Evolutionary conservation across 92 coral and sea anemone species (phyloP).

Genomic region (Zoanthus solanderi): DNA sequence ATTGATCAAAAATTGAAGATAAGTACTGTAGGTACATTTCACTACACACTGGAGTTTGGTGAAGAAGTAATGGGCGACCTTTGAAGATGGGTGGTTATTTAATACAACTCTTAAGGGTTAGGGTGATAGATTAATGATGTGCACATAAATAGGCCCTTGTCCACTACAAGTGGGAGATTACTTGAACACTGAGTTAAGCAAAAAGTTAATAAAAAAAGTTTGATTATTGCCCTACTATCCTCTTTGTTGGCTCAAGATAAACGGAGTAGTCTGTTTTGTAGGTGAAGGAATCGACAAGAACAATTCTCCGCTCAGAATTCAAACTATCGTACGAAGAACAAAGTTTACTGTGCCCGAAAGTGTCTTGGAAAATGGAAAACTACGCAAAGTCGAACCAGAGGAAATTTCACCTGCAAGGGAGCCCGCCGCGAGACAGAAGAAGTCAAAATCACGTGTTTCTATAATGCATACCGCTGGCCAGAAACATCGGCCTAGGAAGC

Average conservation of each 20-base stretch:
- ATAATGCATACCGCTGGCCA: slow-evolving; percentile 60
- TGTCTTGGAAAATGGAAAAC: slow-evolving; percentile 61
- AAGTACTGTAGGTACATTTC: too few relatives aligned
- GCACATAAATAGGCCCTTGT: too few relatives aligned
- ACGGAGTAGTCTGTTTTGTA: background rate
- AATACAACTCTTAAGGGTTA: too few relatives aligned
- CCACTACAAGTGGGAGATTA: too few relatives aligned
- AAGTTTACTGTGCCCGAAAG: slow-evolving; percentile 96
- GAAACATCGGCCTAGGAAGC: slow-evolving; percentile 76
- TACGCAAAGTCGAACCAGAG: slow-evolving; percentile 47
- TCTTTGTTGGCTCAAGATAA: background rate
- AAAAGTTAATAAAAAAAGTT: too few relatives aligned
- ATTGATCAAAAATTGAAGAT: too few relatives aligned
- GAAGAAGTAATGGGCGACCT: background rate
- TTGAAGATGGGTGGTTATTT: background rate
- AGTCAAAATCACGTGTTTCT: slow-evolving; percentile 72
- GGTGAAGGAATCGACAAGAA: slow-evolving; percentile 90
- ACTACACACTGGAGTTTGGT: too few relatives aligned
- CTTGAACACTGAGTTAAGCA: too few relatives aligned
- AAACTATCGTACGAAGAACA: slow-evolving; percentile 90
- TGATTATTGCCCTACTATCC: background rate
- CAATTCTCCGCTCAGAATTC: slow-evolving; percentile 90
- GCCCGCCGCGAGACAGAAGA: slow-evolving; percentile 64
- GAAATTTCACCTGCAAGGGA: slow-evolving; percentile 62
- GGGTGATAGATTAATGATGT: too few relatives aligned